These are phyloP conservation scores for Chaetops frenatus DNA, from an alignment of 2,113 vertebrate species.

Conservation along the genomic window DNA sequence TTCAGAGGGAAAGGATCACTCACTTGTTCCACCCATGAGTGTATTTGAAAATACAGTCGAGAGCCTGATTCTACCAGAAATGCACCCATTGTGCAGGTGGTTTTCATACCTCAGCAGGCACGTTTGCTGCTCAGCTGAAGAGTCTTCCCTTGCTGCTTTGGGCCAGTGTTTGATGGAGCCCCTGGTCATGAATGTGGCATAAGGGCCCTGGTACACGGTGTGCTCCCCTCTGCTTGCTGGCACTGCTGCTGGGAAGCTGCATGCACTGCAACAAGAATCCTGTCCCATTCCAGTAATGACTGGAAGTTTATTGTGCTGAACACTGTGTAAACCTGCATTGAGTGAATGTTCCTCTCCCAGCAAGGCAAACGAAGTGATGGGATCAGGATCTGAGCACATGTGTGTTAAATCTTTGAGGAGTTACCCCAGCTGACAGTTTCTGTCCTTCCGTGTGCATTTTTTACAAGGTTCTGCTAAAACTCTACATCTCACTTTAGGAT, in stretches of 20 bases:
- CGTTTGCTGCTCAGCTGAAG: not conserved
- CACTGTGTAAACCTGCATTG: accelerated
- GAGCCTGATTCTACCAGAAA: not conserved
- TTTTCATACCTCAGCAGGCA: not conserved
- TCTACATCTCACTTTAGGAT: not conserved
- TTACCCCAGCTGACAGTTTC: not conserved
- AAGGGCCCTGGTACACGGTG: not conserved
- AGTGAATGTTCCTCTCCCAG: not conserved
- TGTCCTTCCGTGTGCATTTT: not conserved
- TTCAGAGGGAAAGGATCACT: not conserved
- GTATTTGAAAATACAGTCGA: not conserved
- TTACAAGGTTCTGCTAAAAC: not conserved
- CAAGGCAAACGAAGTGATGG: not conserved
- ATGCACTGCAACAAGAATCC: not conserved
- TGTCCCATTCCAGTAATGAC: not conserved
- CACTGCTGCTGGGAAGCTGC: not conserved
- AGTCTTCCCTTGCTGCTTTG: not conserved
- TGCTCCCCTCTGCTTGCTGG: not conserved
- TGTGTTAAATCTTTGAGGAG: not conserved
- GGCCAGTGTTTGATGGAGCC: not conserved
- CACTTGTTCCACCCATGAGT: not conserved
- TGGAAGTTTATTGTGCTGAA: not conserved
- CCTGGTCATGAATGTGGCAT: not conserved
- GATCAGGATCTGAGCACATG: not conserved
- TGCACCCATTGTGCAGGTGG: not conserved